Base-by-base conservation (phyloP, 2,888 invertebrate species). In the Muscina levida region DNA sequence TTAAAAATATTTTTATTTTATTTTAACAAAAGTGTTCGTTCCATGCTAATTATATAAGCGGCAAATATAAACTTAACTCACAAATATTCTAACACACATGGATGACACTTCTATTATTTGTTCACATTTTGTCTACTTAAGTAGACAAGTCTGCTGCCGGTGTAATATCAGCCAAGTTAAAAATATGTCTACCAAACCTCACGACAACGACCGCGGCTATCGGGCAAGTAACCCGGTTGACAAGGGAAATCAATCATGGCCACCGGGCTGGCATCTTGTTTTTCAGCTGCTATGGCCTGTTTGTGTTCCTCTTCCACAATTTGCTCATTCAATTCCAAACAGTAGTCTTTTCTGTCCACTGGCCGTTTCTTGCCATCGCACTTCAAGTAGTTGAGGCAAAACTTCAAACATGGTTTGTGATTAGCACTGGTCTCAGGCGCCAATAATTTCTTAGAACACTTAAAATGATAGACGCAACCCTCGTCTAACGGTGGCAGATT, bases 161-260 rank as follows among this genome's bases (percentile, higher is more conserved):
- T n/a, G n/a, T n/a, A n/a, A n/a, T n/a, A n/a, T n/a, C n/a, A n/a
- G n/a, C n/a, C n/a, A n/a, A n/a, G n/a, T n/a, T n/a, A n/a, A n/a
- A n/a, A n/a, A 51, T n/a, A 17, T 42, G 44, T 8, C 48, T 75
- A 77, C 88, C 88, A 89, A 17, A 89, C 86, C 79, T 88, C 88
- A 53, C 89, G 87, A 73, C 89, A 89, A 68, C 87, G 87, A 8
- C 89, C 89, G 8, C 87, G 87, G 51, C 85, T 85, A 76, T 89
- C 89, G 67, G 89, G 89, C 74, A 89, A 79, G 46, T 87, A 89
- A 48, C 88, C 88, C 0, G 89, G 88, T 76, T 88, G 88, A 72
- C 89, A 89, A 48, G 89, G 89, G 56, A 89, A 89, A 78, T 89
- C 89, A 77, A 89, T 89, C 87, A 90, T 87, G 66, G 89, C 88